These are phyloP conservation scores for Campoplex nolae DNA, from an alignment of 2,888 invertebrate species.

Conservation along the genomic window DNA sequence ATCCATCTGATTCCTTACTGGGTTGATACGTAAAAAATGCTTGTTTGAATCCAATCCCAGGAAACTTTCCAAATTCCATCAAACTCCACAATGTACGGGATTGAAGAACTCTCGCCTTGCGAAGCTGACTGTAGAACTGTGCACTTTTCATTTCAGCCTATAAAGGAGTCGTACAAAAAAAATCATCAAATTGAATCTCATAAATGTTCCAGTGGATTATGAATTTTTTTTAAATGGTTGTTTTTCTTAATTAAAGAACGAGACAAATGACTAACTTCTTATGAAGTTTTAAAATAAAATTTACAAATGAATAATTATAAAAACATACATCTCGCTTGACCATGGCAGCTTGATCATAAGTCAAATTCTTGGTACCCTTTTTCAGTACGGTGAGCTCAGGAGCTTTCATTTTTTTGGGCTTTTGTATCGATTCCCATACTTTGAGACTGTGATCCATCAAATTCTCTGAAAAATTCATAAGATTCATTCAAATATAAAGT, in stretches of 20 bases:
- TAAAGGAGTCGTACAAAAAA: neutral
- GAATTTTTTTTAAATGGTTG: no score
- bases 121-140: conserved; percentile 74
- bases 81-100: conserved; percentile 76
- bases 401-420: conserved; percentile 50
- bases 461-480: conserved; percentile 68
- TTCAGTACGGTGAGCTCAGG: conserved; percentile 68
- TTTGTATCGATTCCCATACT: conserved; percentile 70
- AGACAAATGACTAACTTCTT: no score
- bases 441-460: conserved; percentile 65
- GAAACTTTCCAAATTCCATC: conserved; percentile 79
- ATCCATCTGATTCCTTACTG: conserved; percentile 77
- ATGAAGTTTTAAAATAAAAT: neutral
- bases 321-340: conserved; percentile 73
- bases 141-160: conserved; percentile 75
- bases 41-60: conserved; percentile 76
- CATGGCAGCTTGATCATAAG: conserved; percentile 72
- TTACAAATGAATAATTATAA: neutral
- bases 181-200: no score
- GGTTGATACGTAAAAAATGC: conserved; percentile 80
- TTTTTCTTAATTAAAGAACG: no score
- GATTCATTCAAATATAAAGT: neutral
- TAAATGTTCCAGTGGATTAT: no score
- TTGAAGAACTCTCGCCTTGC: conserved; percentile 74
- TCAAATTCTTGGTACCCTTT: conserved; percentile 67